Evolutionary conservation across 2,888 invertebrate genomes (phyloP).

Genomic region (Zelleria hepariella): DNA sequence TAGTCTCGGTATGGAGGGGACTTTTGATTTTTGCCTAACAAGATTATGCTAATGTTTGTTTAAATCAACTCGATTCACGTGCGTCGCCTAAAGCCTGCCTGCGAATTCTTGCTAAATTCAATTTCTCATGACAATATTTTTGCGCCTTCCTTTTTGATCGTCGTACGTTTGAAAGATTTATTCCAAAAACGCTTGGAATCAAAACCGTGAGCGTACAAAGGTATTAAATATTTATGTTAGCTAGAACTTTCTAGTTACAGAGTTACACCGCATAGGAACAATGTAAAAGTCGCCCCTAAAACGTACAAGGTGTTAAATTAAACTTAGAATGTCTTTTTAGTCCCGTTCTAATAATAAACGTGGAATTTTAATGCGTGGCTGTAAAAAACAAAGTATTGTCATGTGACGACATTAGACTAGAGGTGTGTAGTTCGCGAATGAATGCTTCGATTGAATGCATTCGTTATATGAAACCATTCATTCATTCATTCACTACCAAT

Average conservation of each 20-base stretch:
- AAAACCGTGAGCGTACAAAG: background rate
- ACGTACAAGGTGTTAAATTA: background rate
- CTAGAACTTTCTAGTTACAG: background rate
- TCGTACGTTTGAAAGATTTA: background rate
- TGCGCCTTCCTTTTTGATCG: background rate
- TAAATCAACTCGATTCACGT: conserved; percentile 30
- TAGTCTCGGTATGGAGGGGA: conserved; percentile 24
- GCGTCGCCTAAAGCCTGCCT: conserved; percentile 11
- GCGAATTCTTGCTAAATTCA: background rate
- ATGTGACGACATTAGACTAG: background rate
- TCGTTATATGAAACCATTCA: too few relatives aligned
- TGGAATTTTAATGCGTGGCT: background rate
- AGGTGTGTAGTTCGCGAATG: too few relatives aligned
- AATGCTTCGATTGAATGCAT: too few relatives aligned
- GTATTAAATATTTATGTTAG: background rate
- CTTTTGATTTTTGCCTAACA: conserved; percentile 35
- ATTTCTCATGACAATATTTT: too few relatives aligned
- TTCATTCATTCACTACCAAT: too few relatives aligned
- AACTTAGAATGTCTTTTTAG: background rate
- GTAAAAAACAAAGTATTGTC: background rate
- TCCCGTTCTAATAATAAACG: conserved; percentile 1
- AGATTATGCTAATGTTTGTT: conserved; percentile 43
- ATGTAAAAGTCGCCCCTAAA: background rate
- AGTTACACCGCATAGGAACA: background rate
- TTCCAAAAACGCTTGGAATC: background rate